Percentiles rank a stretch among this genome's conserved stretches.
phyloP scores from a whole-genome alignment of 2,113 vertebrate species.

The Plecturocebus donacophilus region DNA sequence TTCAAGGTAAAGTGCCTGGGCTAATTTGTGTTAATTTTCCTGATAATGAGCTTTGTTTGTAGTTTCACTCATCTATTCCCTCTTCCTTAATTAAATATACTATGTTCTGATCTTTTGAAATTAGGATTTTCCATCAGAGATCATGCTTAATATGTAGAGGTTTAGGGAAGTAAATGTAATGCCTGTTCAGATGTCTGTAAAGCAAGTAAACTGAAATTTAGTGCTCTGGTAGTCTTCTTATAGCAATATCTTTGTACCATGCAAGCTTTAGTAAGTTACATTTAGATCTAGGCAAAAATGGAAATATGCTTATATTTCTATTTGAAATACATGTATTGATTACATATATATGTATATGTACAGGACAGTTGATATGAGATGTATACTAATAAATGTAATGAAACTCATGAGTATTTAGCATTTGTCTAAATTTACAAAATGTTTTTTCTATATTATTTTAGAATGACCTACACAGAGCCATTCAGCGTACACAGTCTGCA shows the following conservation, averaged over 20 bases:
- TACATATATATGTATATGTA: not conserved
- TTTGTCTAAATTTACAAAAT: not conserved
- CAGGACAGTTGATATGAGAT: not conserved
- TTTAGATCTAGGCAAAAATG: not conserved
- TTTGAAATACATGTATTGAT: not conserved
- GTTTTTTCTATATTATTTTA: constrained; percentile 75
- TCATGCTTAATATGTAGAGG: not conserved
- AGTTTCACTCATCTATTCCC: not conserved
- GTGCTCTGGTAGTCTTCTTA: not conserved
- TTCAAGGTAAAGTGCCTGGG: not conserved
- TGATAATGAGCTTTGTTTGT: not conserved
- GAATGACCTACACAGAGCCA: constrained; percentile 93
- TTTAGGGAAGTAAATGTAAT: not conserved
- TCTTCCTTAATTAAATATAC: not conserved
- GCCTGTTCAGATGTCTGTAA: not conserved
- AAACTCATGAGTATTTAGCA: not conserved
- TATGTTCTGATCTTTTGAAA: not conserved
- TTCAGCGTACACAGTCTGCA: constrained; percentile 90
- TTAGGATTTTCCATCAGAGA: not conserved
- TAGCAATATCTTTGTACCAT: not conserved
- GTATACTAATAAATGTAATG: not conserved
- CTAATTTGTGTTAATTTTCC: not conserved
- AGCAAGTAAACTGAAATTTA: not conserved
- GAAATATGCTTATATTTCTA: not conserved
- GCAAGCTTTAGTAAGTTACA: not conserved